These are phyloP conservation scores for Atopsyche davidsoni DNA, from an alignment of 1,140 invertebrate species.

Conservation along the genomic window DNA sequence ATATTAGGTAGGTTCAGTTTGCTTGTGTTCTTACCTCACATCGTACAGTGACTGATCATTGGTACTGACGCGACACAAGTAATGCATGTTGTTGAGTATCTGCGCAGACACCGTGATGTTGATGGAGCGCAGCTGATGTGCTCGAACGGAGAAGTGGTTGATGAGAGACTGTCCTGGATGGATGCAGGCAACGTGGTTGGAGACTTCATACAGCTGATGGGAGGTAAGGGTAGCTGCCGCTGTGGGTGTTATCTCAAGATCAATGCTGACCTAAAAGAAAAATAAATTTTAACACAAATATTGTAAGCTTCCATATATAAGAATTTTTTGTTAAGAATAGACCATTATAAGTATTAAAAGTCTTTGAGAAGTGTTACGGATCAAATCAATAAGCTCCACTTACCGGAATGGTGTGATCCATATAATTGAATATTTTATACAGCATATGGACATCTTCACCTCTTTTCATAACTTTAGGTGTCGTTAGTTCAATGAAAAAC, in stretches of 20 bases:
- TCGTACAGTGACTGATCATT: slow-evolving; percentile 38
- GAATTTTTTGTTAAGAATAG: not conserved
- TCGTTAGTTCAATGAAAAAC: slow-evolving; percentile 62
- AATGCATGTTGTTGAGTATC: slow-evolving; percentile 35
- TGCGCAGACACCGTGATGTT: slow-evolving; percentile 52
- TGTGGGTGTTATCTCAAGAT: slow-evolving; percentile 16
- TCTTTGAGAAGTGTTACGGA: not conserved
- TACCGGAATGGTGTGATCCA: slow-evolving; percentile 54
- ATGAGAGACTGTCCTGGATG: slow-evolving; percentile 31
- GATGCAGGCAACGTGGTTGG: slow-evolving; percentile 13
- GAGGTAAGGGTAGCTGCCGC: slow-evolving; percentile 17
- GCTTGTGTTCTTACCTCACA: slow-evolving; percentile 41
- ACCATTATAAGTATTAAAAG: not conserved
- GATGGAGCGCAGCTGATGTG: slow-evolving; percentile 48
- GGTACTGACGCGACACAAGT: slow-evolving; percentile 29
- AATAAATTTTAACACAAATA: not conserved
- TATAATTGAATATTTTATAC: slow-evolving; percentile 66
- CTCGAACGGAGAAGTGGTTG: slow-evolving; percentile 46
- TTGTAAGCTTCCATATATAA: not conserved
- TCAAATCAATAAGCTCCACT: slow-evolving; percentile 28
- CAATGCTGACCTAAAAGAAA: slow-evolving; percentile 16
- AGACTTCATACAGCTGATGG: slow-evolving; percentile 2
- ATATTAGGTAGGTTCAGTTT: not conserved
- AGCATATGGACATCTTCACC: slow-evolving; percentile 61
- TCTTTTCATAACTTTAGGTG: slow-evolving; percentile 63